phyloP scores from a whole-genome alignment of 2,888 invertebrate species.

The Pseudoips prasinana region DNA sequence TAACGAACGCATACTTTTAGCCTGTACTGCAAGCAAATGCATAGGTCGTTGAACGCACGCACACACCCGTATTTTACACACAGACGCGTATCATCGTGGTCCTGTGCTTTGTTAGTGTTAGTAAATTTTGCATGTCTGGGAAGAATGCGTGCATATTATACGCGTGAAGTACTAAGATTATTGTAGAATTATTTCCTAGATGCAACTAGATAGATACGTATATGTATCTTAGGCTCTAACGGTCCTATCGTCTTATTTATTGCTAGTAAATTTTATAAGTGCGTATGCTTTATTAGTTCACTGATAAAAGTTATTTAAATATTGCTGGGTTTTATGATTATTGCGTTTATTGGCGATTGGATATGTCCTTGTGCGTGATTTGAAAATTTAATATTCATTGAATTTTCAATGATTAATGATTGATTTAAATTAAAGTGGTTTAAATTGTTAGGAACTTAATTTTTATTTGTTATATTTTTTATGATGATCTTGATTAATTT shows the following conservation, averaged over 20 bases:
- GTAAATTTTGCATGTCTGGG: conserved; percentile 78
- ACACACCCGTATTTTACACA: conserved; percentile 49
- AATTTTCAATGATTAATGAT: no score
- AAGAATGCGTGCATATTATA: conserved; percentile 76
- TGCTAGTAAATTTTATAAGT: conserved; percentile 70
- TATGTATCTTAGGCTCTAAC: conserved; percentile 49
- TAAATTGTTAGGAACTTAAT: no score
- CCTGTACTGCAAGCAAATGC: conserved; percentile 79
- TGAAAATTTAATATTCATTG: conserved; percentile 4
- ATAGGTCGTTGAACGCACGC: conserved; percentile 76
- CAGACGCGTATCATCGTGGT: conserved; percentile 35
- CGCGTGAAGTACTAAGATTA: conserved; percentile 72
- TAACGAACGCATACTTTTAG: conserved; percentile 81
- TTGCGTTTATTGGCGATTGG: conserved; percentile 30
- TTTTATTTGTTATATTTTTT: no score
- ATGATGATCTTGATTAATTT: no score
- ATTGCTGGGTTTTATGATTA: conserved; percentile 38
- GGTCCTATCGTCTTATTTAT: conserved; percentile 66
- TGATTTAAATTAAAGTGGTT: no score
- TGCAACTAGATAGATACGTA: conserved; percentile 47
- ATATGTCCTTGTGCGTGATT: conserved; percentile 18
- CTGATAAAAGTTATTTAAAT: conserved; percentile 60
- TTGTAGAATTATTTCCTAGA: conserved; percentile 81
- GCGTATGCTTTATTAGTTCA: conserved; percentile 59
- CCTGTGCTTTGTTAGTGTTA: conserved; percentile 58